Base-by-base conservation (phyloP, 2,888 invertebrate species). In the Stictocephala bisonia region DNA sequence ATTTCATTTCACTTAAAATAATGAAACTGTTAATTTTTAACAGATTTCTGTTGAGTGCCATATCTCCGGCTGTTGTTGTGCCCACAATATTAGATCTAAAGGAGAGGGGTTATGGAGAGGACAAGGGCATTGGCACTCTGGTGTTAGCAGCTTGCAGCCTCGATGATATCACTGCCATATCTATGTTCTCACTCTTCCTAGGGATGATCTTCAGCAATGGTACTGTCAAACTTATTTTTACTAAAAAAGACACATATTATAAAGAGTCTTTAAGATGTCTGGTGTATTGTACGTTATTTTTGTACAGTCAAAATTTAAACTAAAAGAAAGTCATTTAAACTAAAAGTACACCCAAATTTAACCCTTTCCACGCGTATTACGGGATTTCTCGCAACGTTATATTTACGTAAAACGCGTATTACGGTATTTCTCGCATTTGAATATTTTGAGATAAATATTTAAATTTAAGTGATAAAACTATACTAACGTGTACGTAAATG, bases 161-260 rank as follows among this genome's bases (percentile, higher is more conserved):
- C 73, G 93, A 94, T 81, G 92, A 93, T 83, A 90, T 94, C 64
- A 86, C 92, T 68, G 90, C 93, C 66, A 91, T 93, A 77, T 91
- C 91, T 71, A 84, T 90, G 2, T 94, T 93, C 82, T 90, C 91
- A 20, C 87, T 93, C 35, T 83, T 89, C 66, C 85, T 90, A 64
- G 89, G 90, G 22, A 84, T 90, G 51, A 87, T 91, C 58, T 90
- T 91, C 80, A 71, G 71, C n/a, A 44, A 88, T 58, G 85, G 86
- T 64, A 24, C n/a, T n/a, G n/a, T n/a, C n/a, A n/a, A n/a, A n/a
- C n/a, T n/a, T n/a, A n/a, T n/a, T n/a, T n/a, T n/a, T 78, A 88
- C 90, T 89, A 83, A 78, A 78, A 77, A 48, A 58, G 75, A 56
- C n/a, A n/a, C 51, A 58, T n/a, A n/a, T n/a, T n/a, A n/a, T n/a